These are phyloP conservation scores for Xestia sexstrigata DNA, from an alignment of 2,888 invertebrate species.

Conservation along the genomic window DNA sequence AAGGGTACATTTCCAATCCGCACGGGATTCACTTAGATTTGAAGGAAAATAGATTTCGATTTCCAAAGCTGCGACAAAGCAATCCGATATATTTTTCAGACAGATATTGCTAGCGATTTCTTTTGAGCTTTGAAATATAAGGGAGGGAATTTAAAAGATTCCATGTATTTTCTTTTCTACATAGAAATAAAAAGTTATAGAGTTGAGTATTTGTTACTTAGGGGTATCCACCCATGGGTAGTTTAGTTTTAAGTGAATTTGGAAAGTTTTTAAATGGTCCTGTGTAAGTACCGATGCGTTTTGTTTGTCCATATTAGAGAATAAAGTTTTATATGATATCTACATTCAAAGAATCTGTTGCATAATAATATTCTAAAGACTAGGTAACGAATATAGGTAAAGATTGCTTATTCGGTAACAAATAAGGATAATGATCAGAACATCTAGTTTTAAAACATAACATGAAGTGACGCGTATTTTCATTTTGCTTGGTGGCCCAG, in stretches of 20 bases:
- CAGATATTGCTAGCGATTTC: slow-evolving; percentile 91
- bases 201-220: slow-evolving; percentile 54
- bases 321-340: neutral
- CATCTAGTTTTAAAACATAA: too few species aligned
- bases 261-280: slow-evolving; percentile 66
- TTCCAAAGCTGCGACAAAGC: slow-evolving; percentile 91
- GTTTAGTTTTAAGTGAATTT: slow-evolving; percentile 62
- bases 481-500: neutral
- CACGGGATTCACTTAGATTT: slow-evolving; percentile 91
- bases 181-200: slow-evolving; percentile 69
- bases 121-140: slow-evolving; percentile 91
- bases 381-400: neutral
- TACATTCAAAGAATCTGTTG: neutral
- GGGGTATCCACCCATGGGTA: slow-evolving; percentile 19
- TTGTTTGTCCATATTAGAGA: slow-evolving; percentile 37
- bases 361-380: neutral
- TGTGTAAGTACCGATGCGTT: slow-evolving; percentile 51
- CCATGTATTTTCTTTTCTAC: slow-evolving; percentile 82
- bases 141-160: slow-evolving; percentile 87
- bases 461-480: too few species aligned
- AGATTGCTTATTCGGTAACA: neutral
- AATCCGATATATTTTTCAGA: slow-evolving; percentile 91
- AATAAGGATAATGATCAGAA: neutral
- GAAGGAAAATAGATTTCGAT: slow-evolving; percentile 91
- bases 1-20: slow-evolving; percentile 91